These are phyloP conservation scores for Porites evermanni DNA, from an alignment of 92 coral and sea anemone species.

Conservation along the genomic window DNA sequence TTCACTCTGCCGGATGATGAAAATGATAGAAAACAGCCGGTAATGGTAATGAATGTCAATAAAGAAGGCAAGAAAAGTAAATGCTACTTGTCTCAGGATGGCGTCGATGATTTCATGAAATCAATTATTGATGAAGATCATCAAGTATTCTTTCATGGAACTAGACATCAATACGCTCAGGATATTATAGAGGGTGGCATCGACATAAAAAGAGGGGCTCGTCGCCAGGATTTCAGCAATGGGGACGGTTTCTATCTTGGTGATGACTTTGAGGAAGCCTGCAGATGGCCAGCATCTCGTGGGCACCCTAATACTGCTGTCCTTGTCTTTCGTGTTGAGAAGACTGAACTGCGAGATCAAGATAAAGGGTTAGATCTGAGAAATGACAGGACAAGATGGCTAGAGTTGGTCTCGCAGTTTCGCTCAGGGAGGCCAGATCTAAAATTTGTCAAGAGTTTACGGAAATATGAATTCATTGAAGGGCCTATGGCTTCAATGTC, in stretches of 20 bases:
- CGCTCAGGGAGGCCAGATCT: constrained; percentile 44
- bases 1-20: not conserved
- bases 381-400: constrained; percentile 27
- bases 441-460: not conserved
- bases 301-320: constrained; percentile 47
- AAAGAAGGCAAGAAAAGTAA: not conserved
- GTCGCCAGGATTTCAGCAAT: constrained; percentile 7
- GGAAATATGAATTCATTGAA: constrained; percentile 51
- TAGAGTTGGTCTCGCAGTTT: constrained; percentile 37
- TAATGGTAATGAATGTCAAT: constrained; percentile 2
- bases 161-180: not conserved
- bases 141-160: constrained; percentile 24
- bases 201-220: not conserved
- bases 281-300: constrained; percentile 22
- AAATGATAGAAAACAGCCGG: not conserved
- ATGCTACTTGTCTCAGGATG: constrained; percentile 2
- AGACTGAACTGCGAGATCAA: constrained; percentile 14
- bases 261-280: constrained; percentile 35
- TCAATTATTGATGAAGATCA: not conserved
- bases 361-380: not conserved
- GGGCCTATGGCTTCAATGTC: constrained; percentile 62
- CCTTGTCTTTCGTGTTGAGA: constrained; percentile 58
- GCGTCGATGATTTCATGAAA: not conserved
- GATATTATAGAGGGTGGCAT: constrained; percentile 13
- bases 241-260: constrained; percentile 66